These are phyloP conservation scores for Taurulus bubalis DNA, from an alignment of 2,113 vertebrate species.

Conservation along the genomic window DNA sequence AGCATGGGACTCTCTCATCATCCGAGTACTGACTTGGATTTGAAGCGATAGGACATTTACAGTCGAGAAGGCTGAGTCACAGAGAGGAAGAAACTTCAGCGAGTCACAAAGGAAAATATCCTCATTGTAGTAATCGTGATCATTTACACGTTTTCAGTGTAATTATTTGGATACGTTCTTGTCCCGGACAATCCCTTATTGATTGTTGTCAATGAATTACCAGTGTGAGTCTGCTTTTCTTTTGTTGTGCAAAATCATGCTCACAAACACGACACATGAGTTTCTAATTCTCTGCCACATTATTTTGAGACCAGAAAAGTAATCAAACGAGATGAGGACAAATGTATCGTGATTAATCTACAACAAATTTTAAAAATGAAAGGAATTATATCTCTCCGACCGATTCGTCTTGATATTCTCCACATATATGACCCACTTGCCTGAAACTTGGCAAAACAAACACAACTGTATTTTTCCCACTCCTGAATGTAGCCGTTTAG, in stretches of 20 bases:
- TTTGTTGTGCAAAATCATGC: neutral
- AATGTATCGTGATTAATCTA: neutral
- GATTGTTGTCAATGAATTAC: neutral
- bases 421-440: neutral
- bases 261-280: neutral
- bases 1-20: too few species aligned
- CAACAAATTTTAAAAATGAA: neutral
- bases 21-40: neutral
- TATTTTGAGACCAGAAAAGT: neutral
- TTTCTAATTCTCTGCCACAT: neutral
- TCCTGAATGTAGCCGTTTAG: constrained; percentile 30
- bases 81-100: neutral
- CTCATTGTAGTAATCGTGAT: constrained; percentile 2
- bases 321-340: neutral
- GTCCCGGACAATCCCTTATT: neutral
- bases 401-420: neutral
- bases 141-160: neutral
- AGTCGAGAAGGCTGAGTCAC: constrained; percentile 9
- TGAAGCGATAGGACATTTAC: neutral
- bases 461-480: constrained; percentile 27
- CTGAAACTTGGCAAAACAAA: constrained; percentile 3
- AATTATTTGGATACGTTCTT: constrained; percentile 8
- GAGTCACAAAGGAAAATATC: neutral
- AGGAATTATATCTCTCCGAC: neutral
- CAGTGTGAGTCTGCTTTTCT: neutral